phyloP scores from a whole-genome alignment of 2,113 vertebrate genomes.

The Tilapia sparmanii region DNA sequence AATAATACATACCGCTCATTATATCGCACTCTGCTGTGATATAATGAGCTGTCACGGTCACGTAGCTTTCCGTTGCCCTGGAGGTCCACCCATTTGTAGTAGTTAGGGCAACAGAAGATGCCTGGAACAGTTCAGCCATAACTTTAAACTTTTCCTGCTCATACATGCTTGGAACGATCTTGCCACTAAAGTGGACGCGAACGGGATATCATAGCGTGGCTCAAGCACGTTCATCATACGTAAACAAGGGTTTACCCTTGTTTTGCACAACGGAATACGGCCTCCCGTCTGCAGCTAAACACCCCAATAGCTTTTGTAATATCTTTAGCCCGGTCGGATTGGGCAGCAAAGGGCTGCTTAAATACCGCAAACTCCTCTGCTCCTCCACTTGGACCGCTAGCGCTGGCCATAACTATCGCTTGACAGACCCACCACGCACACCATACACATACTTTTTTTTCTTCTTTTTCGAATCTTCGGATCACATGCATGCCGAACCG shows the following conservation, averaged over 20 bases:
- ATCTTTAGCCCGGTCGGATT: not conserved
- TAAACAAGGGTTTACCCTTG: too few relatives aligned
- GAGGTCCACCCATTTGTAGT: not conserved
- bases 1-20: not conserved
- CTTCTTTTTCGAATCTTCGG: too few relatives aligned
- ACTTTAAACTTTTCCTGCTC: not conserved
- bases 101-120: not conserved
- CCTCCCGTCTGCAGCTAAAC: too few relatives aligned
- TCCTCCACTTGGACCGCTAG: not conserved
- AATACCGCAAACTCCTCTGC: not conserved
- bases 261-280: too few relatives aligned
- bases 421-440: not conserved
- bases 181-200: too few relatives aligned
- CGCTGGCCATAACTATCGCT: not conserved
- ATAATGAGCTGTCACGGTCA: not conserved
- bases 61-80: not conserved
- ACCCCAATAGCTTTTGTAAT: not conserved
- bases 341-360: not conserved
- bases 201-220: too few relatives aligned
- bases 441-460: not conserved
- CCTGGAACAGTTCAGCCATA: not conserved
- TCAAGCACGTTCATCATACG: too few relatives aligned
- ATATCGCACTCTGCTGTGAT: not conserved
- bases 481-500: too few relatives aligned
- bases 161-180: too few relatives aligned